Evolutionary conservation across 1,140 invertebrate species (phyloP).

Genomic region (Drosophila santomea): DNA sequence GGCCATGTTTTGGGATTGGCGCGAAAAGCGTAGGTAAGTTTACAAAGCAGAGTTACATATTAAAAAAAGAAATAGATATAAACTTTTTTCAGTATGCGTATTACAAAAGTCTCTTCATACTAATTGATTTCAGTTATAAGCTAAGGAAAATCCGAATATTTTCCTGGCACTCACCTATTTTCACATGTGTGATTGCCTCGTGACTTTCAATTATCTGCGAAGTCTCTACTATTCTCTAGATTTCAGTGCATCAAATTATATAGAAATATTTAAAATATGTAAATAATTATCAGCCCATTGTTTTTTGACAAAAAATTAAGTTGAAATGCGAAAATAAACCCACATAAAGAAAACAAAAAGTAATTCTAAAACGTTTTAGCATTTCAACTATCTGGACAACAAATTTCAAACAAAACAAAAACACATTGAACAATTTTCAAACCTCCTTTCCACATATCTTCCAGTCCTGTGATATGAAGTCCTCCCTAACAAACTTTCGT

Average conservation of each 20-base stretch:
- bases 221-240: slow-evolving; percentile 84
- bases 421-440: slow-evolving; percentile 71
- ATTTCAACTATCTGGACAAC: slow-evolving; percentile 57
- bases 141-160: background rate
- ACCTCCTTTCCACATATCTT: slow-evolving; percentile 86
- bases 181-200: slow-evolving; percentile 83
- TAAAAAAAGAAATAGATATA: slow-evolving; percentile 71
- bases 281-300: slow-evolving; percentile 29
- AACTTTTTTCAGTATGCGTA: slow-evolving; percentile 50
- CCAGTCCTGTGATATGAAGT: slow-evolving; percentile 92
- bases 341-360: slow-evolving; percentile 1
- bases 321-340: slow-evolving; percentile 48
- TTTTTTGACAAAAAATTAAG: slow-evolving; percentile 21
- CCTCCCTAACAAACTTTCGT: slow-evolving; percentile 91
- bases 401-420: slow-evolving; percentile 30
- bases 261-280: slow-evolving; percentile 53
- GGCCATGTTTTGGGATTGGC: slow-evolving; percentile 54
- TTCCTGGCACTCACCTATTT: slow-evolving; percentile 74
- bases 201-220: slow-evolving; percentile 82
- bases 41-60: slow-evolving; percentile 62
- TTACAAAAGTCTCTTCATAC: slow-evolving; percentile 16
- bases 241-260: slow-evolving; percentile 57
- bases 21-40: slow-evolving; percentile 65
- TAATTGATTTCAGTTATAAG: slow-evolving; percentile 1
- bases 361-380: slow-evolving; percentile 18